Evolutionary conservation across 1,140 invertebrate species (phyloP).

Genomic region (Ganaspis sp.): DNA sequence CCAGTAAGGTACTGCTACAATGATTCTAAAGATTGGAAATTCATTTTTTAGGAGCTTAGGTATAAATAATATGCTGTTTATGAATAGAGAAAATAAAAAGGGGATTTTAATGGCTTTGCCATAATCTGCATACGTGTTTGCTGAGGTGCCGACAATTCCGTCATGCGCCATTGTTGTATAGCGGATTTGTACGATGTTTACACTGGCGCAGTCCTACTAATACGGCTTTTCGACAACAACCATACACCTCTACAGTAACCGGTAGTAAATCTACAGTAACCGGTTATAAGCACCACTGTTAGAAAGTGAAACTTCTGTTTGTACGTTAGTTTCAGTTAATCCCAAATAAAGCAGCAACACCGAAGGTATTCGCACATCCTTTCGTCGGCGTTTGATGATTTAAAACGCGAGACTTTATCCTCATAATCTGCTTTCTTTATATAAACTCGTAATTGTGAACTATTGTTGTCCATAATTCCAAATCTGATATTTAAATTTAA

Average conservation of each 20-base stretch:
- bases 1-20: too few relatives aligned
- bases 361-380: slow-evolving; percentile 49
- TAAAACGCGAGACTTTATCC: not conserved
- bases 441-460: not conserved
- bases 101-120: slow-evolving; percentile 46
- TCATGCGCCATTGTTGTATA: not conserved
- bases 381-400: slow-evolving; percentile 32
- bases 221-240: slow-evolving; percentile 71
- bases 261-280: slow-evolving; percentile 60
- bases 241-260: slow-evolving; percentile 57
- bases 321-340: slow-evolving; percentile 71
- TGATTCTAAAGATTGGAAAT: too few relatives aligned
- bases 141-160: slow-evolving; percentile 57
- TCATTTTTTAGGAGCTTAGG: too few relatives aligned
- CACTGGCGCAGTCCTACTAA: slow-evolving; percentile 69
- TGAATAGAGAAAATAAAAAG: not conserved
- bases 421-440: not conserved
- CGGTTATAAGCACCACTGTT: slow-evolving; percentile 62
- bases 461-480: too few relatives aligned
- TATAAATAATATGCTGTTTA: too few relatives aligned
- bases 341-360: slow-evolving; percentile 69
- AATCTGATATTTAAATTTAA: too few relatives aligned
- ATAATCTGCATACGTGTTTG: slow-evolving; percentile 55
- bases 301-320: slow-evolving; percentile 75
- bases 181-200: slow-evolving; percentile 71